phyloP scores from a whole-genome alignment of 1,140 invertebrate genomes.

The Drosophila suzukii region DNA sequence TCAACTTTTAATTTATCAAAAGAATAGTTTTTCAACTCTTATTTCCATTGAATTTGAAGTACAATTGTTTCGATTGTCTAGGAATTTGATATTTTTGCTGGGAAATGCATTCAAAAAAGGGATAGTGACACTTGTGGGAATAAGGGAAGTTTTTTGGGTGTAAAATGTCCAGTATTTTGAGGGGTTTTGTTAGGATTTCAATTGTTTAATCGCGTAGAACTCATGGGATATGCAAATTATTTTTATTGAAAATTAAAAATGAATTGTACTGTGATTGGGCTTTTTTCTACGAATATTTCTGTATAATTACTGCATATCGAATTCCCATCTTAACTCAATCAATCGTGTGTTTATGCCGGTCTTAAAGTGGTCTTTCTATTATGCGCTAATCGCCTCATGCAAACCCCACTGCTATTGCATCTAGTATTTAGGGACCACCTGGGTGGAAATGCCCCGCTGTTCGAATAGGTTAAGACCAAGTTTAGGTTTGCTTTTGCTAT shows the following conservation, averaged over 20 bases:
- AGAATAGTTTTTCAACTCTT: constrained; percentile 19
- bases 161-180: constrained; percentile 11
- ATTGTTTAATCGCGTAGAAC: neutral
- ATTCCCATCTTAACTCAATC: neutral
- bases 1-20: constrained; percentile 63
- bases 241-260: neutral
- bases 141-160: constrained; percentile 19
- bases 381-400: neutral
- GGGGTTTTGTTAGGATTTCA: constrained; percentile 17
- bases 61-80: constrained; percentile 37
- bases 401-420: constrained; percentile 8
- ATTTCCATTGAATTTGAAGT: constrained; percentile 29
- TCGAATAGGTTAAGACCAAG: constrained; percentile 42
- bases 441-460: constrained; percentile 21
- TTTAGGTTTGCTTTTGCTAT: constrained; percentile 41
- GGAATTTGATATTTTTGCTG: constrained; percentile 57
- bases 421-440: constrained; percentile 6
- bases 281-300: too few species aligned
- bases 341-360: neutral
- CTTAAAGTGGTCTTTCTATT: constrained; percentile 3
- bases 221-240: constrained; percentile 14
- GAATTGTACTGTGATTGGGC: neutral
- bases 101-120: constrained; percentile 28
- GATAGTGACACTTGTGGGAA: constrained; percentile 50
- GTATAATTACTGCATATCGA: too few species aligned